Conservation (phyloP, 2,113 vertebrate species). For the Phrynosoma platyrhinos region DNA sequence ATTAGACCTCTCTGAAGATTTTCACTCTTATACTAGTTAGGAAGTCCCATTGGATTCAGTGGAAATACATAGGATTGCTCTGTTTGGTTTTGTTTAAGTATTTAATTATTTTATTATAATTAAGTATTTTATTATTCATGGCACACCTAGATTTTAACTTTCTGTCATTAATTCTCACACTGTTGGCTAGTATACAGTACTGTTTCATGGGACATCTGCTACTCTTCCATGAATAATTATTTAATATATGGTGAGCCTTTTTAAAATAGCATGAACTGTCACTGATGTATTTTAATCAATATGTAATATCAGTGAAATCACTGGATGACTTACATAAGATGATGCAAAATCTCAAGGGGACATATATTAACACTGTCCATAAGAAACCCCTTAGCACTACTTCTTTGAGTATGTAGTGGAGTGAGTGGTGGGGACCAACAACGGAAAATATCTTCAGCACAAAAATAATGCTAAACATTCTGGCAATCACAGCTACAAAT, state of each 20-base stretch:
- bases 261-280: not conserved
- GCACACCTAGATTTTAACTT: no score
- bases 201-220: not conserved
- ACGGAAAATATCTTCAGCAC: not conserved
- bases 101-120: not conserved
- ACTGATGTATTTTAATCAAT: not conserved
- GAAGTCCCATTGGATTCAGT: not conserved
- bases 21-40: no score
- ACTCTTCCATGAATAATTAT: not conserved
- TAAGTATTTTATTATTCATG: no score
- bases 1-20: no score
- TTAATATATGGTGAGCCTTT: not conserved
- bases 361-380: not conserved
- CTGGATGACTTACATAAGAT: not conserved
- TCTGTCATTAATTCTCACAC: not conserved
- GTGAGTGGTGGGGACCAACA: not conserved
- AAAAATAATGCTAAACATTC: not conserved
- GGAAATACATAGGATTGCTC: not conserved
- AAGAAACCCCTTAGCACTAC: not conserved
- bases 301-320: not conserved
- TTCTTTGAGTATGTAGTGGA: not conserved
- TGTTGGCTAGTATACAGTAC: not conserved
- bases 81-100: not conserved
- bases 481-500: conserved; percentile 11
- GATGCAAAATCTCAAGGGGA: not conserved